A percentile compares a stretch with the other conserved stretches of the same genome.
Conservation (phyloP, 2,113 vertebrate genomes). For the Sorex fumeus region DNA sequence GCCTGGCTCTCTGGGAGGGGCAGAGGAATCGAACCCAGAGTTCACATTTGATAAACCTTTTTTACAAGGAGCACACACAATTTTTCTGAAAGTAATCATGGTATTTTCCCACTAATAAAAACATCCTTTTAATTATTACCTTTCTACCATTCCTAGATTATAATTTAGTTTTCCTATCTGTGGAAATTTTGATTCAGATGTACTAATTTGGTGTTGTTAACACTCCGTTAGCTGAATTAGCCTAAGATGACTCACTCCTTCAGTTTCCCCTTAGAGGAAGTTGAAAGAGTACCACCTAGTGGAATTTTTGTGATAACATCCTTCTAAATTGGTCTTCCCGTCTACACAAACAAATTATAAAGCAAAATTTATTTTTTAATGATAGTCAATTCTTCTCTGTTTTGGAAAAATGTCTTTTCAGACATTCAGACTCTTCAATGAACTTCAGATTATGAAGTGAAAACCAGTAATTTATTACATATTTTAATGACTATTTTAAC, state of each 20-base stretch:
- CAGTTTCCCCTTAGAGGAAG: conserved; percentile 8
- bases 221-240: conserved; percentile 43
- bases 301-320: conserved; percentile 45
- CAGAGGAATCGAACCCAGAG: too few species aligned
- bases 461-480: conserved; percentile 12
- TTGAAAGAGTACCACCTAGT: conserved; percentile 78
- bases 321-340: neutral
- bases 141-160: conserved; percentile 50
- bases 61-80: conserved; percentile 13
- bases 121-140: conserved; percentile 32
- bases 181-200: conserved; percentile 62
- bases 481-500: conserved; percentile 48
- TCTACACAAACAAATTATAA: conserved; percentile 44
- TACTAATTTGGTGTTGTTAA: conserved; percentile 54
- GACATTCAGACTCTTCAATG: conserved; percentile 49
- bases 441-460: conserved; percentile 33
- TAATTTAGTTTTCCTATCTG: conserved; percentile 44
- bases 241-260: neutral
- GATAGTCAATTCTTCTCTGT: neutral
- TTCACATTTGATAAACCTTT: conserved; percentile 13
- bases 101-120: conserved; percentile 50
- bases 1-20: too few species aligned
- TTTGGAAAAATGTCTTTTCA: conserved; percentile 44
- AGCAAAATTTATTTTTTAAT: conserved; percentile 47
- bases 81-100: conserved; percentile 11